Percentiles rank a stretch among this genome's conserved stretches.
phyloP scores from a whole-genome alignment of 2,888 invertebrate species.

The Melieria crassipennis region DNA sequence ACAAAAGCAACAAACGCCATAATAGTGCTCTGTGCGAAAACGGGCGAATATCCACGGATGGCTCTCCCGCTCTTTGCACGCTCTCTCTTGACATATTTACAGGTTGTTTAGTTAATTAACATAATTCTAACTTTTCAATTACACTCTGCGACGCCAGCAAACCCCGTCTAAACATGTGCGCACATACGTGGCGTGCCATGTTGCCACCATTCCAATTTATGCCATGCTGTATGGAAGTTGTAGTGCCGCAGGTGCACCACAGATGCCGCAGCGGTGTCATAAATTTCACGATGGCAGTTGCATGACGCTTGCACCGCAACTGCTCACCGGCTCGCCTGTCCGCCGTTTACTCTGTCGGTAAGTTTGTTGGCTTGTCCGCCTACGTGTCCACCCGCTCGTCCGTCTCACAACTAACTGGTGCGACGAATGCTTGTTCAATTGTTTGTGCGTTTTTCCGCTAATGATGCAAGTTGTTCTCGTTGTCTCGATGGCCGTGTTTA shows the following conservation, averaged over 20 bases:
- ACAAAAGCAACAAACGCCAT: too few species aligned
- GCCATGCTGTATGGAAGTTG: slow-evolving; percentile 17
- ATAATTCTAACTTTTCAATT: slow-evolving; percentile 12
- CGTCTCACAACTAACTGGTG: neutral
- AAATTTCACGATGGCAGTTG: slow-evolving; percentile 33
- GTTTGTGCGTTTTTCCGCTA: slow-evolving; percentile 22
- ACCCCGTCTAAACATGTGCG: neutral
- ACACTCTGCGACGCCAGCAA: neutral
- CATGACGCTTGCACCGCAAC: neutral
- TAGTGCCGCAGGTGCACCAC: slow-evolving; percentile 41
- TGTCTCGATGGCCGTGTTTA: slow-evolving; percentile 11
- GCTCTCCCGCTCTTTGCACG: neutral
- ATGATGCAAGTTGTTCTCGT: slow-evolving; percentile 23
- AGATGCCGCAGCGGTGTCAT: slow-evolving; percentile 37
- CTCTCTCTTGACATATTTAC: neutral
- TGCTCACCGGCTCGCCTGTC: too few species aligned
- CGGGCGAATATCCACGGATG: too few species aligned
- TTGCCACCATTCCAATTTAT: slow-evolving; percentile 6
- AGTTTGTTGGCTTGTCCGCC: too few species aligned
- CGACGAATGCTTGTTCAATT: too few species aligned
- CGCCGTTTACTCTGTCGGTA: too few species aligned
- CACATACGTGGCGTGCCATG: neutral
- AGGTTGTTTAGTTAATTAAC: slow-evolving; percentile 28
- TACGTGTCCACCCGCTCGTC: slow-evolving; percentile 10
- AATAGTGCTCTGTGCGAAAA: too few species aligned